Conservation (phyloP, 2,888 invertebrate genomes). For the Caenorhabditis drosophilae region DNA sequence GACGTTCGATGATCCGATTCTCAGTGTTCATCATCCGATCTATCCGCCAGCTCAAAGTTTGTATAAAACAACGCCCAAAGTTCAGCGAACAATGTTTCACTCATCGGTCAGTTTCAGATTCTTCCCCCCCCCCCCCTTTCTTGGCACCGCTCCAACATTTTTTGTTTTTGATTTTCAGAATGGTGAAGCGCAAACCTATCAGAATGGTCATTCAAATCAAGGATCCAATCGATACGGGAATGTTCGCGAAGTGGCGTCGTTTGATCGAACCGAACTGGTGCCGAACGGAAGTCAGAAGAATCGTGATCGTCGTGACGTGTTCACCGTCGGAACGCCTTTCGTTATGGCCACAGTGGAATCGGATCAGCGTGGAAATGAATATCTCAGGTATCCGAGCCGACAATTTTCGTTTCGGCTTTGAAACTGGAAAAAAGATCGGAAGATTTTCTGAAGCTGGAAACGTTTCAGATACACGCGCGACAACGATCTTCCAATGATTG, state of each 20-base stretch:
- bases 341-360: slow-evolving; percentile 44
- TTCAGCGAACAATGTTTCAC: neutral
- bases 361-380: slow-evolving; percentile 46
- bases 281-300: slow-evolving; percentile 8
- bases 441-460: neutral
- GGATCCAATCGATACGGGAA: slow-evolving; percentile 15
- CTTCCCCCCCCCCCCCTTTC: no score
- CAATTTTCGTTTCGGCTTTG: no score
- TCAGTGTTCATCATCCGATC: slow-evolving; percentile 49
- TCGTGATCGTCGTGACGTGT: slow-evolving; percentile 29
- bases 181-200: slow-evolving; percentile 3
- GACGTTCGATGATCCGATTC: slow-evolving; percentile 31
- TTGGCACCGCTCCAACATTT: no score
- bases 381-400: slow-evolving; percentile 38
- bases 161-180: slow-evolving; percentile 24
- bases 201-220: neutral
- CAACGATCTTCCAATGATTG: slow-evolving; percentile 55
- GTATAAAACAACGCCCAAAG: slow-evolving; percentile 24
- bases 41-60: slow-evolving; percentile 43
- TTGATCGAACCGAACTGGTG: slow-evolving; percentile 46
- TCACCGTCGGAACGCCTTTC: slow-evolving; percentile 46
- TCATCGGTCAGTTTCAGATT: no score
- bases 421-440: neutral
- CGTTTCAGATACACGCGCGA: slow-evolving; percentile 23
- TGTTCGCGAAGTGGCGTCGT: slow-evolving; percentile 44